A percentile compares a stretch with the other conserved stretches of the same genome.
These are phyloP conservation scores for Myodes glareolus DNA, from an alignment of 2,113 vertebrate species.

Conservation along the genomic window DNA sequence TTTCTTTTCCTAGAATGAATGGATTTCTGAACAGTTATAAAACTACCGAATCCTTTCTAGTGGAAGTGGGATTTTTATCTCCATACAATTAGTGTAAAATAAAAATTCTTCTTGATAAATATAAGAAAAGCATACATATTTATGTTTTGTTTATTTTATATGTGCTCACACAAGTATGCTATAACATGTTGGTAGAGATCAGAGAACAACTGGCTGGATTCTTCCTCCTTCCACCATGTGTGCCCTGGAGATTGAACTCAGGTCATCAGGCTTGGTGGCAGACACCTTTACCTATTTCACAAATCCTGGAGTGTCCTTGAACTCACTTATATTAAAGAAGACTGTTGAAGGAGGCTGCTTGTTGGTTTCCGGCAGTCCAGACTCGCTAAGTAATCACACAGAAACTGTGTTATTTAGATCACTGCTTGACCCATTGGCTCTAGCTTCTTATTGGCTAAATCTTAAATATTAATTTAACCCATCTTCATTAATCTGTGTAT, in stretches of 20 bases:
- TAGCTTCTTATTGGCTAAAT: too few species aligned
- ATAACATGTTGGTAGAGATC: background rate
- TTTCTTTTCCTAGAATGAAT: constrained; percentile 14
- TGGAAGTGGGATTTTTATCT: constrained; percentile 7
- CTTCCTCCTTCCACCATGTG: background rate
- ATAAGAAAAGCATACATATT: background rate
- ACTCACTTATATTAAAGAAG: background rate
- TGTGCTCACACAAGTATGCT: background rate
- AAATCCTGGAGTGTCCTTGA: background rate
- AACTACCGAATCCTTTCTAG: background rate
- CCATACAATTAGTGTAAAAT: constrained; percentile 24
- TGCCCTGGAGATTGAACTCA: background rate
- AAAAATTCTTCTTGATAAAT: background rate
- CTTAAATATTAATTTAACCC: too few species aligned
- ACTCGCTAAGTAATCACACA: too few species aligned
- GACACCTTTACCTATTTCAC: background rate
- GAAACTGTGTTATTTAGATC: too few species aligned
- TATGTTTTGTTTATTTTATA: background rate
- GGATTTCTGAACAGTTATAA: constrained; percentile 11
- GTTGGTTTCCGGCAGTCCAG: too few species aligned
- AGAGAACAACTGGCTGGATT: background rate
- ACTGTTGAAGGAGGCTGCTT: too few species aligned
- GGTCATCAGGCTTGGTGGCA: background rate
- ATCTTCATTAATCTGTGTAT: too few species aligned
- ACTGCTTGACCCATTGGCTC: too few species aligned